phyloP scores from a whole-genome alignment of 2,797 vertebrate species.

The Liparis tanakae region DNA sequence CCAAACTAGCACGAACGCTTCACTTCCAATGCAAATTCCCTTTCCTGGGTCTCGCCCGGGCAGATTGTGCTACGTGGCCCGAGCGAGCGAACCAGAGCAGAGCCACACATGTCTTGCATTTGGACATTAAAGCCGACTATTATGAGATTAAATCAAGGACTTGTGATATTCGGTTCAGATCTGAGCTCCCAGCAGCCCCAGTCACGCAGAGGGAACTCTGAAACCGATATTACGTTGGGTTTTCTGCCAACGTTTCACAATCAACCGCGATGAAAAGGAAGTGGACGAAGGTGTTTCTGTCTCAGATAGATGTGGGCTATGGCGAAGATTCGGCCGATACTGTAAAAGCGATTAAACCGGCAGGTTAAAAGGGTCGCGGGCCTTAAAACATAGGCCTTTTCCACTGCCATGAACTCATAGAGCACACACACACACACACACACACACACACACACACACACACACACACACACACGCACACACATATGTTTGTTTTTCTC shows the following conservation, averaged over 20 bases:
- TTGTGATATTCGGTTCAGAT: constrained; percentile 80
- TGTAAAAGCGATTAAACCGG: constrained; percentile 20
- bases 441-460: neutral
- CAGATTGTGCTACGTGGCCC: constrained; percentile 65
- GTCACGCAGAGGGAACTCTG: constrained; percentile 78
- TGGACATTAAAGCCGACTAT: constrained; percentile 83
- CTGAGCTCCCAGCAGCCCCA: constrained; percentile 72
- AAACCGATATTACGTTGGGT: constrained; percentile 59
- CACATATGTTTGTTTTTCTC: neutral
- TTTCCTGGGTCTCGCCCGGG: constrained; percentile 66
- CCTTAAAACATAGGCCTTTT: neutral
- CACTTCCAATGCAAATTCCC: constrained; percentile 69
- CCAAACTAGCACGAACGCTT: constrained; percentile 71
- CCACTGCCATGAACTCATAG: neutral
- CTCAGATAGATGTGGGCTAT: constrained; percentile 26
- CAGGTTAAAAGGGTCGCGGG: constrained; percentile 25
- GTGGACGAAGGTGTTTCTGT: constrained; percentile 57
- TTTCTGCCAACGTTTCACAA: constrained; percentile 56
- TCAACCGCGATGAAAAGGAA: constrained; percentile 50
- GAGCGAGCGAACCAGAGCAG: constrained; percentile 67
- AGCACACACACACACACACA: constrained; percentile 1
- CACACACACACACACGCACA: neutral
- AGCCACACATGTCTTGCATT: constrained; percentile 83
- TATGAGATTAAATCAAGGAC: constrained; percentile 84
- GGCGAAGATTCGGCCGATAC: constrained; percentile 35